phyloP scores from a whole-genome alignment of 2,888 invertebrate genomes.

The Troilus luridus region DNA sequence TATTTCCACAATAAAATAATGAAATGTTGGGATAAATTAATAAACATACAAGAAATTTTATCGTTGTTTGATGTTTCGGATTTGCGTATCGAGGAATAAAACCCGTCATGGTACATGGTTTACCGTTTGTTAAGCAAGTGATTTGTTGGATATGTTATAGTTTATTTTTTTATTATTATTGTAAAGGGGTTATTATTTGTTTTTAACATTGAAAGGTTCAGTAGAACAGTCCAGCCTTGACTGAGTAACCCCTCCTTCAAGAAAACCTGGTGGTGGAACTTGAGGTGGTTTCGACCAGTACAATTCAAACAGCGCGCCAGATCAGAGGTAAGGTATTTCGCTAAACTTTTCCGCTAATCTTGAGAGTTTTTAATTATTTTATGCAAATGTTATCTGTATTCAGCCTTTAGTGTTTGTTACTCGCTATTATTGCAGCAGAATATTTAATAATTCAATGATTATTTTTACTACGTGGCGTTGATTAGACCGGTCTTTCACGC shows the following conservation, averaged over 20 bases:
- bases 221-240: not conserved
- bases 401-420: not conserved
- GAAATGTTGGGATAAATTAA: too few relatives aligned
- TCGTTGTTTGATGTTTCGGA: too few relatives aligned
- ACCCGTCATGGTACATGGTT: not conserved
- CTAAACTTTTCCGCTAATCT: not conserved
- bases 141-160: not conserved
- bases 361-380: too few relatives aligned
- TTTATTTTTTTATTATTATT: not conserved
- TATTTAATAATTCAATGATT: not conserved
- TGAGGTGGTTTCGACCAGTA: not conserved
- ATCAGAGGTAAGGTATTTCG: not conserved
- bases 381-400: not conserved
- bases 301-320: not conserved
- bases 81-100: not conserved
- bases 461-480: too few relatives aligned
- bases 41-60: too few relatives aligned
- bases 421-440: not conserved
- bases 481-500: too few relatives aligned
- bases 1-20: too few relatives aligned
- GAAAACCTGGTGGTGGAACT: not conserved
- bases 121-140: not conserved
- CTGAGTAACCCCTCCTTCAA: not conserved
- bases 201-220: not conserved
- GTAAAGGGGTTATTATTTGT: not conserved